A percentile compares a stretch with the other conserved stretches of the same genome.
Evolutionary conservation across 2,888 invertebrate genomes (phyloP).

Genomic region (Megamerina dolium): DNA sequence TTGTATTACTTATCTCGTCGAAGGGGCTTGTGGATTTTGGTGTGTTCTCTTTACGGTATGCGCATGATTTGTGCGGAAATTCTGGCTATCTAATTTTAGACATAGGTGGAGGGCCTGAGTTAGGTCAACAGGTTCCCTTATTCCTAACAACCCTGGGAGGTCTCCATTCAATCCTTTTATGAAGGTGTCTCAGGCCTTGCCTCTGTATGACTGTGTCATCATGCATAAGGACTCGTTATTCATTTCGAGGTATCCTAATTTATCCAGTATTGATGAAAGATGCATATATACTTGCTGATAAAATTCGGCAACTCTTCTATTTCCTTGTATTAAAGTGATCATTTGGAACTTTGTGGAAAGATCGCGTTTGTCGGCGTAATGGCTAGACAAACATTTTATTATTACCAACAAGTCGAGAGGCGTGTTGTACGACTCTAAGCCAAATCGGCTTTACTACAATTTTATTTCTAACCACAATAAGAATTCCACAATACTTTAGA

Average conservation of each 20-base stretch:
- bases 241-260: background rate
- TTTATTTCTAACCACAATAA: constrained; percentile 5
- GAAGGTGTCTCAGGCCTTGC: too few species aligned
- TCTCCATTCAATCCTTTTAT: too few species aligned
- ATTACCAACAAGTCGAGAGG: constrained; percentile 10
- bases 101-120: too few species aligned
- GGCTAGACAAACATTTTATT: background rate
- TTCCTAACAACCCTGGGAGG: too few species aligned
- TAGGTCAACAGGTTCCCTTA: too few species aligned
- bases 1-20: constrained; percentile 1
- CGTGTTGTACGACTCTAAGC: constrained; percentile 12
- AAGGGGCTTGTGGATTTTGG: constrained; percentile 2
- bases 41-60: constrained; percentile 1
- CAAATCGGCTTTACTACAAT: too few species aligned
- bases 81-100: too few species aligned
- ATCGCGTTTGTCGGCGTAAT: constrained; percentile 10
- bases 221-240: background rate
- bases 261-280: background rate
- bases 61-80: constrained; percentile 4
- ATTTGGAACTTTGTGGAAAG: constrained; percentile 3
- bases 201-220: background rate
- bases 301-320: background rate
- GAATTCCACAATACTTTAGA: constrained; percentile 6
- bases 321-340: constrained; percentile 5
- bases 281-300: background rate